These are phyloP conservation scores for Hypanus sabinus DNA, from an alignment of 2,113 vertebrate genomes.

Conservation along the genomic window DNA sequence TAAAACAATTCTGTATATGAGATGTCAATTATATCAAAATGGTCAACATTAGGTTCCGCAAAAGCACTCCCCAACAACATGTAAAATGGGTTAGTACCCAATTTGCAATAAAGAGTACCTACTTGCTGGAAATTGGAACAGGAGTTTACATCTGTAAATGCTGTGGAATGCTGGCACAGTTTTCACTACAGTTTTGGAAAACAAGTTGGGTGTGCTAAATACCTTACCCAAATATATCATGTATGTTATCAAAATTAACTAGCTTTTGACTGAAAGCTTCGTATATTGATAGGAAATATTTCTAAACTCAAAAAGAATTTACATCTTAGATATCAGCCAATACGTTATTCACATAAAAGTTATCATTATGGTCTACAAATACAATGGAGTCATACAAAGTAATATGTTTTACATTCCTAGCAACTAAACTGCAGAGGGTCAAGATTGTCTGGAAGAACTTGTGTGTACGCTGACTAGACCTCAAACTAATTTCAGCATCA, in stretches of 20 bases:
- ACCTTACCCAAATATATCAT: background rate
- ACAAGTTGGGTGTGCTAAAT: background rate
- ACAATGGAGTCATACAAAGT: background rate
- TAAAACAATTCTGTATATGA: background rate
- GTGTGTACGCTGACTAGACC: background rate
- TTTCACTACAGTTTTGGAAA: background rate
- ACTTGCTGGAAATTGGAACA: too few species aligned
- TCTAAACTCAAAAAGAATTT: background rate
- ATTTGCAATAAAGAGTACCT: background rate
- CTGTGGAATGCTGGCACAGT: too few species aligned
- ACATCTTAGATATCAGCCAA: background rate
- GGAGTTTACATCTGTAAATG: background rate
- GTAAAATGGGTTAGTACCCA: too few species aligned
- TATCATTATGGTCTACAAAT: background rate
- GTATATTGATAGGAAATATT: background rate
- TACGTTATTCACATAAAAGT: background rate
- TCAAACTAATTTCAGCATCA: background rate
- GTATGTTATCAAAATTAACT: background rate
- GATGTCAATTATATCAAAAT: background rate
- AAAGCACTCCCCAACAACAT: background rate
- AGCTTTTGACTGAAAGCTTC: background rate
- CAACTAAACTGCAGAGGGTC: background rate
- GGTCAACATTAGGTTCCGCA: background rate
- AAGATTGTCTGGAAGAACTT: background rate
- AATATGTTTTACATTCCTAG: background rate